Base-by-base conservation (phyloP, 1,140 invertebrate genomes). In the Drosophila oshimai region DNA sequence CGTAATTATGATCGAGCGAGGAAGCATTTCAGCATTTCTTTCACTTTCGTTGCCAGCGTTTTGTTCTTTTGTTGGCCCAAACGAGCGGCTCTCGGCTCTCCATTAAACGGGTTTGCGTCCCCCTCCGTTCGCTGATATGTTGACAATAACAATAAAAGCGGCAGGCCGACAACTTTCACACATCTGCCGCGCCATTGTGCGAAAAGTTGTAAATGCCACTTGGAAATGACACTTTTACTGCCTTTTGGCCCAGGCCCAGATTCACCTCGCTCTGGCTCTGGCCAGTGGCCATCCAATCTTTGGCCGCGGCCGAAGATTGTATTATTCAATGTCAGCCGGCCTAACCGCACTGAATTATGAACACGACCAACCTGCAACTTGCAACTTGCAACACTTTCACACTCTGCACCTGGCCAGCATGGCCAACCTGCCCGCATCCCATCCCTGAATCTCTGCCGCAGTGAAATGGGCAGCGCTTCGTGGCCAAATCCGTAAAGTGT, bases 111-210 rank as follows among this genome's bases (percentile, higher is more conserved):
- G 74, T 77, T 67, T 51, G 45, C 45, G 51, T 65, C 47, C 70
- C 58, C 44, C 70, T 50, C 44, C 37, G 44, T 74, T 65, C 44
- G 75, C 79, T 86, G 79, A 86, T 76, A 73, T 73, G 75, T 86
- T 80, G 80, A 86, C 81, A 87, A 86, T 50, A 87, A 83, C n/a
- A n/a, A n/a, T n/a, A n/a, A n/a, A 83, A 81, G 64, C 73, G 70
- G 64, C 83, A 68, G 74, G 34, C 83, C 73, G 81, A 77, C 81
- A 88, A 87, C 81, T 87, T 87, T 87, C 81, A 87, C 81, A 87
- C 81, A 81, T 87, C 53, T 74, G 46, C 13, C 50, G 53, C 49
- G 46, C 37, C 37, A 71, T 50, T 73, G 55, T 81, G 60, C 57
- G 58, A 61, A 54, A 55, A 53, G 53, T 57, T 65, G 58, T 73